Evolutionary conservation across 2,113 vertebrate species (phyloP).

Genomic region (Promerops cafer): DNA sequence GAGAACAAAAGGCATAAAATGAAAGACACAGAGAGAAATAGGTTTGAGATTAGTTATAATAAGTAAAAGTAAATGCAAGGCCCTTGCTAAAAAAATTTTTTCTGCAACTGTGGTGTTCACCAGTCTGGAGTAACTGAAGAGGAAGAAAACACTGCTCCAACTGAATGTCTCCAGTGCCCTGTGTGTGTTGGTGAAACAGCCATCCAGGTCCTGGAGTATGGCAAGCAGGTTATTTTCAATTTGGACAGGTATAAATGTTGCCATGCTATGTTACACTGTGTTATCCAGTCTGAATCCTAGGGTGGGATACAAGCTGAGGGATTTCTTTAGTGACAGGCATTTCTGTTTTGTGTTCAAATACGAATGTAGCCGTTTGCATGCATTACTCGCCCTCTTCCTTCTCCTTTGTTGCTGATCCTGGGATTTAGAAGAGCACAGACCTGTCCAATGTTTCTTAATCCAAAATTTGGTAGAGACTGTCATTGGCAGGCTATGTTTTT

Average conservation of each 20-base stretch:
- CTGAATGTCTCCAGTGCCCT: neutral
- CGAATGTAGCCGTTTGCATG: neutral
- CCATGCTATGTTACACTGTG: neutral
- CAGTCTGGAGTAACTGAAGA: neutral
- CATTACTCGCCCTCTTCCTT: neutral
- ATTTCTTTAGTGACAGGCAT: neutral
- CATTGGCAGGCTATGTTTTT: neutral
- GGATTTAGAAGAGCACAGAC: slow-evolving; percentile 9
- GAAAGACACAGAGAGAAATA: neutral
- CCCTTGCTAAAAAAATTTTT: neutral
- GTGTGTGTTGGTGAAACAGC: neutral
- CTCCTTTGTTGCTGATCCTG: slow-evolving; percentile 5
- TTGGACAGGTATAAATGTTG: neutral
- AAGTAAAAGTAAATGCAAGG: neutral
- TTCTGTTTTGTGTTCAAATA: slow-evolving; percentile 2
- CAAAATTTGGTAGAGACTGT: neutral
- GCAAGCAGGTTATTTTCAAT: neutral
- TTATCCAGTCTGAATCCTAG: neutral
- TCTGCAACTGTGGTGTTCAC: neutral
- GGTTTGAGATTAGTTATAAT: neutral
- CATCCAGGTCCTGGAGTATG: neutral
- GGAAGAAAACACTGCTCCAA: neutral
- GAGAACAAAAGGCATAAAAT: neutral
- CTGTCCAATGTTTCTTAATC: slow-evolving; percentile 12
- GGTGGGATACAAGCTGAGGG: neutral